Evolutionary conservation across 92 coral and sea anemone species (phyloP).

Genomic region (Umimayanthus kanabou): DNA sequence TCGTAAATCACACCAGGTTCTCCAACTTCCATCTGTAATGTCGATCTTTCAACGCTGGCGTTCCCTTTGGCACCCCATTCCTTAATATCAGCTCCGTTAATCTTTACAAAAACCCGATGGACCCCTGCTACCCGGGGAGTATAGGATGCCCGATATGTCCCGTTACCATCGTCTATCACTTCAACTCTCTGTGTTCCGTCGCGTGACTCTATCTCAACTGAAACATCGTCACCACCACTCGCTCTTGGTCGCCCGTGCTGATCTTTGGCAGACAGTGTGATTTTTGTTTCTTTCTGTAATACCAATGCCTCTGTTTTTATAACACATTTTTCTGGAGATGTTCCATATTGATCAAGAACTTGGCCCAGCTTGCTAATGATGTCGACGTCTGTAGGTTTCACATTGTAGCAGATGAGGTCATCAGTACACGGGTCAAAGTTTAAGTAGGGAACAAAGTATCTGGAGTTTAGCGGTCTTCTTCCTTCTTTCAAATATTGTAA

Average conservation of each 20-base stretch:
- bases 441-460: no score
- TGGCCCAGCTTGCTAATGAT: not conserved
- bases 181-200: not conserved
- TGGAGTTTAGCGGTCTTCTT: not conserved
- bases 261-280: not conserved
- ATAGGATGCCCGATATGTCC: not conserved
- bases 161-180: not conserved
- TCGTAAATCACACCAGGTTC: not conserved
- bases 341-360: not conserved
- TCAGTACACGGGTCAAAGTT: not conserved
- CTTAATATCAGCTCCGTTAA: not conserved
- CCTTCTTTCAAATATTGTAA: slow-evolving; percentile 1
- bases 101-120: not conserved
- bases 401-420: not conserved
- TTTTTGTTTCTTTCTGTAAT: not conserved
- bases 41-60: not conserved
- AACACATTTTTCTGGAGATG: not conserved
- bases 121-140: not conserved
- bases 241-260: not conserved
- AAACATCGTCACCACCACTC: not conserved
- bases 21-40: slow-evolving; percentile 1
- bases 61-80: not conserved
- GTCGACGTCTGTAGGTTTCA: not conserved
- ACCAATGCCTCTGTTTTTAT: not conserved
- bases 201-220: not conserved